Base-by-base conservation (phyloP, 2,888 invertebrate genomes). In the Pteria penguin region DNA sequence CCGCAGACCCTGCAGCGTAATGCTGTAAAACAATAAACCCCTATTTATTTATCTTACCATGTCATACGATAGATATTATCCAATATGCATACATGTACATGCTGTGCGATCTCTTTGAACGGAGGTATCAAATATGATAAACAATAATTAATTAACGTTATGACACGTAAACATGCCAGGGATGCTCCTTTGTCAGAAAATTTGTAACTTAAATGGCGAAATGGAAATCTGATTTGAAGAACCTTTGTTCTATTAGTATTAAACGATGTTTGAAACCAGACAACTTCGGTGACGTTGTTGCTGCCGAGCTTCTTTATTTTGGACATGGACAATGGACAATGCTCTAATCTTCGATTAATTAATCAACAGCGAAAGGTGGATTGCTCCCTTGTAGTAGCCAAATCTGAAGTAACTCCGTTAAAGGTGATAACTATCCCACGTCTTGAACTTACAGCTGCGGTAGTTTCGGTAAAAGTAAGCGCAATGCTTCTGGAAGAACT, bases 271-370 rank as follows among this genome's bases (percentile, higher is more conserved):
- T 75, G 24, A 82, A 75, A 54, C 83, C 82, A 4, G 29, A 24
- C 4, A 72, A 61, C 2, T 82, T 84, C 76, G 82, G 78, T 2
- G 55, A 72, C 1, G 60, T 78, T 4, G 26, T 27, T 11, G 14
- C 26, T 1, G 33, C 62, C 0, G 70, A 83, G 58, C 29, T 85
- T 24, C 84, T 84, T 66, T 78, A 80, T 36, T 85, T 86, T 62
- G 78, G 76, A 11, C 83, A 85, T 81, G 80, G 82, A 82, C 1
- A 36, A 65, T 33, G 82, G 83, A 5, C 79, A 79, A 54, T 82
- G 79, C 54, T 78, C 79, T 26, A 83, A 83, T 72, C 22, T 84
- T 22, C 61, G 81, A 31, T 45, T 81, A 18, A 29, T 77, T 2
- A 66, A 79, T 29, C 33, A 60, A n/a, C 26, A 75, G 3, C 29